phyloP scores from a whole-genome alignment of 2,797 vertebrate genomes.

The Eurystomus glaucurus region DNA sequence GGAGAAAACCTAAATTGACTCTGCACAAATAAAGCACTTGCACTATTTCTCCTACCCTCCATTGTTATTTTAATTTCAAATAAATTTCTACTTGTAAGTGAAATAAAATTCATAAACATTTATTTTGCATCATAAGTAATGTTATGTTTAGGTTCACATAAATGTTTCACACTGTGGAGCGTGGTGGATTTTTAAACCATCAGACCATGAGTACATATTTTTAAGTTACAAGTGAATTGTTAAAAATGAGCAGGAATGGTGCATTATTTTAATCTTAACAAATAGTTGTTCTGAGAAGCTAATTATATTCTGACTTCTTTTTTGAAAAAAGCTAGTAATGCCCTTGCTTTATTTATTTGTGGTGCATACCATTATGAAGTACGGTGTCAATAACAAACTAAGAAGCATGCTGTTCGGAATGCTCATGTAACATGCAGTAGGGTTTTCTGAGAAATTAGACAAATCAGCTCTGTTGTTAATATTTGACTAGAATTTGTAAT shows the following conservation, averaged over 20 bases:
- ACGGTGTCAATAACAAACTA: not conserved
- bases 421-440: not conserved
- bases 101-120: not conserved
- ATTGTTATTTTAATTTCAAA: not conserved
- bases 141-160: not conserved
- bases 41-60: not conserved
- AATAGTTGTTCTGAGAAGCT: not conserved
- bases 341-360: not conserved
- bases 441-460: not conserved
- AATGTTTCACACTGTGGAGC: not conserved
- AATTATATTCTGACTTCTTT: not conserved
- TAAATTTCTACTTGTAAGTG: not conserved
- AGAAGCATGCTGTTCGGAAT: not conserved
- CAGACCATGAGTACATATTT: accelerated
- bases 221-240: not conserved
- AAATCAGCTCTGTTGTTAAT: not conserved
- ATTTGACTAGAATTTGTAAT: not conserved
- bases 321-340: not conserved
- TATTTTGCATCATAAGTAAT: not conserved
- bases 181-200: not conserved
- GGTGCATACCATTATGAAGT: not conserved
- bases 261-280: not conserved
- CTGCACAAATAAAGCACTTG: not conserved
- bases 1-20: not conserved
- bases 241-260: not conserved